Base-by-base conservation (phyloP, 64 coral and sea anemone genomes). In the Hydrozoanthus tunicans region DNA sequence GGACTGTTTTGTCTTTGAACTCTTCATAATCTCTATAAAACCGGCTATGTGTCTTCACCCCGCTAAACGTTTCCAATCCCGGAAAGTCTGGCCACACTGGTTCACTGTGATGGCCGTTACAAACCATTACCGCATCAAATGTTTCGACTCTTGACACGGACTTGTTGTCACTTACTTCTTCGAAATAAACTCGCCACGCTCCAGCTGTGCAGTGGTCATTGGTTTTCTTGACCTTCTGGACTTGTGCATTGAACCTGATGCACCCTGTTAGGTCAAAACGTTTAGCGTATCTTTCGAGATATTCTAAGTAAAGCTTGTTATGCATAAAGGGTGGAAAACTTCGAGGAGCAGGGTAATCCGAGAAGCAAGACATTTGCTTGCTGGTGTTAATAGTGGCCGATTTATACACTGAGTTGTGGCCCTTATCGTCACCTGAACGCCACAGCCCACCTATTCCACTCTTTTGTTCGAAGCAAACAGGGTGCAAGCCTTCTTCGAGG, bases 51-150 rank as follows among this genome's bases (percentile, higher is more conserved):
- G 77, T 56, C 25, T 63, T 86, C 55, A 77, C 9, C 32, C 91
- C 91, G 4, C 14, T 13, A 56, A 92, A 92, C 1, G 62, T 66
- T 6, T 92, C 72, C 72, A 84, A 64, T 61, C 91, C 91, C 6
- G 81, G 71, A 12, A 92, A 63, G 2, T 17, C 12, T 65, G 81
- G 59, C 60, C 69, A 85, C 9, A 53, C 51, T 7, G 91, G 81
- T 14, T 86, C 58, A 9, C 91, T 77, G 12, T 77, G 91, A 62
- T 92, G 91, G 1, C 91, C 91, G 56, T 73, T 77, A 8, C 91
- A 92, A 4, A 92, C 91, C 81, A 92, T 73, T 5, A 92, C 91
- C 9, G 91, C 91, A 75, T 92, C 91, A 78, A 92, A 92, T 53
- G 67, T 32, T 62, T 92, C 80, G 17, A 74, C 26, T 70, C 51